These are phyloP conservation scores for Cataglyphis albicans DNA, from an alignment of 2,888 invertebrate species.

Conservation along the genomic window DNA sequence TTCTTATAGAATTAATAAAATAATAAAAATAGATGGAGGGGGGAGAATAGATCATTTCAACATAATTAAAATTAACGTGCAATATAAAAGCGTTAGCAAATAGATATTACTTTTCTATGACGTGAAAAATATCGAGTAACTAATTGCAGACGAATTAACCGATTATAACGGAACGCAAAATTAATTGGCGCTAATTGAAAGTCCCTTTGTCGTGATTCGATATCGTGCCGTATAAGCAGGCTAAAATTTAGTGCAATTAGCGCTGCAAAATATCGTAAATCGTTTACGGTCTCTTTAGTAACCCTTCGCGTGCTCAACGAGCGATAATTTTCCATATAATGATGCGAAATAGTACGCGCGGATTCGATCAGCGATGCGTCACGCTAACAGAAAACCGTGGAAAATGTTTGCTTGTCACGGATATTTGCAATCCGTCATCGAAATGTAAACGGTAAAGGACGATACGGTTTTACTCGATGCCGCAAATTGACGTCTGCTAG, in stretches of 20 bases:
- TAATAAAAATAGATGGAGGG: background rate
- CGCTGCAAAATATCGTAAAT: constrained; percentile 1
- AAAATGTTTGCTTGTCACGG: constrained; percentile 52
- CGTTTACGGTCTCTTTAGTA: background rate
- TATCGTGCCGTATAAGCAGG: background rate
- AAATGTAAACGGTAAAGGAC: constrained; percentile 49
- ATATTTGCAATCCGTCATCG: constrained; percentile 46
- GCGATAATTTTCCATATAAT: constrained; percentile 31
- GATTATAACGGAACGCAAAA: constrained; percentile 22
- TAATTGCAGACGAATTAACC: constrained; percentile 26
- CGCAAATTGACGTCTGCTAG: constrained; percentile 50
- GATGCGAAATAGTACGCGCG: constrained; percentile 18
- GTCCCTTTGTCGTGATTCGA: constrained; percentile 33
- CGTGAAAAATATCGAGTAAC: background rate
- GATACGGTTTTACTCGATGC: constrained; percentile 41
- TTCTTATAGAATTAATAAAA: background rate
- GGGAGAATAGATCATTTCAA: background rate
- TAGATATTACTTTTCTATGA: background rate
- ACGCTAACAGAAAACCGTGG: constrained; percentile 35
- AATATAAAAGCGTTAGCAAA: constrained; percentile 4
- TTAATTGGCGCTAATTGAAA: constrained; percentile 42
- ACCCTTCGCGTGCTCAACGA: background rate
- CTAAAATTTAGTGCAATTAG: constrained; percentile 58
- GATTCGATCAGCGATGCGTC: constrained; percentile 8
- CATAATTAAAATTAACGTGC: background rate